Percentiles rank a stretch among this genome's conserved stretches.
Evolutionary conservation across 1,140 invertebrate species (phyloP).

Genomic region (Drosophila elegans): DNA sequence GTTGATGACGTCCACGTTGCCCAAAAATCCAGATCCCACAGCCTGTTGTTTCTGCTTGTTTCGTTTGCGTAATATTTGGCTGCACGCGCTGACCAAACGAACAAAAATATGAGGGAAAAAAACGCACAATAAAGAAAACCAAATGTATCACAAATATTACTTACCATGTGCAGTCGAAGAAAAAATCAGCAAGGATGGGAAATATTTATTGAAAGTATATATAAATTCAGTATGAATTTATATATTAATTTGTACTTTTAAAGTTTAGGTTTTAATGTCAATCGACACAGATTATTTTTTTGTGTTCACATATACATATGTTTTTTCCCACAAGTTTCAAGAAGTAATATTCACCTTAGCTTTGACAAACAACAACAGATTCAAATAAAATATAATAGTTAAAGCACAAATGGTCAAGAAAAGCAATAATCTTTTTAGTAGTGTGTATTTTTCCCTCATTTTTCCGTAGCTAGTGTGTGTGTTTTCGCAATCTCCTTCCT

Average conservation of each 20-base stretch:
- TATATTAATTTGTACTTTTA: too few species aligned
- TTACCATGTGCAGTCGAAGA: constrained; percentile 11
- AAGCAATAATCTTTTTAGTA: neutral
- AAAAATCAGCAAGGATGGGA: neutral
- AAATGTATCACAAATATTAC: constrained; percentile 82
- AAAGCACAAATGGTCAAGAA: too few species aligned
- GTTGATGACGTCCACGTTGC: constrained; percentile 45
- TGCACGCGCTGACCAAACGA: constrained; percentile 61
- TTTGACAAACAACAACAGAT: too few species aligned
- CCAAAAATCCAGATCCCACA: constrained; percentile 22
- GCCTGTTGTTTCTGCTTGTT: constrained; percentile 38
- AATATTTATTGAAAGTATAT: too few species aligned
- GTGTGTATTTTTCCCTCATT: neutral
- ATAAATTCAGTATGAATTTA: too few species aligned
- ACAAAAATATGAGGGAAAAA: constrained; percentile 46
- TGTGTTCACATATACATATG: too few species aligned
- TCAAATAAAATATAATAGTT: too few species aligned
- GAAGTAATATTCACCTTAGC: too few species aligned
- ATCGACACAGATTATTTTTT: too few species aligned
- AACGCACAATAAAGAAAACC: constrained; percentile 58
- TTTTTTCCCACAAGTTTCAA: too few species aligned
- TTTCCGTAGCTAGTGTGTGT: constrained; percentile 1
- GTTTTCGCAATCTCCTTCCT: constrained; percentile 5
- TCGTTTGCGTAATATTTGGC: constrained; percentile 65
- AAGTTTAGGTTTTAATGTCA: too few species aligned